These are phyloP conservation scores for Leptinotarsa peninsularis DNA, from an alignment of 2,888 invertebrate genomes.

Conservation along the genomic window DNA sequence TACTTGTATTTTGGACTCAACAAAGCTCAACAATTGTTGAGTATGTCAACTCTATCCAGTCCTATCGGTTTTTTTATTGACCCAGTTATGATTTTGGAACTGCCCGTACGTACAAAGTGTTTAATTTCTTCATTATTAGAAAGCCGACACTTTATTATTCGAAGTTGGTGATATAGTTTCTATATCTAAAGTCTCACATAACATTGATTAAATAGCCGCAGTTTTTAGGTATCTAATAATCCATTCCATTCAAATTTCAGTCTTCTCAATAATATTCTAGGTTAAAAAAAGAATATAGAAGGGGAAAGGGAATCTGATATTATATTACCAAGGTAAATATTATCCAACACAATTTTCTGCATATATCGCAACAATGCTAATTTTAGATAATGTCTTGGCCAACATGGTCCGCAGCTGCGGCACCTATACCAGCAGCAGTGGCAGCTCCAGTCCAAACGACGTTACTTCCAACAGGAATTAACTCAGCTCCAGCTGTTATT, in stretches of 20 bases:
- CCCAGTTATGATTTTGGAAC: too few relatives aligned
- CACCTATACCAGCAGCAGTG: constrained; percentile 48
- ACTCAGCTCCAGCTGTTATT: constrained; percentile 47
- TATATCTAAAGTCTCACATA: too few relatives aligned
- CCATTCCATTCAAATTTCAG: constrained; percentile 35
- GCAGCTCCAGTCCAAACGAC: constrained; percentile 47
- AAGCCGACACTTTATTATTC: neutral
- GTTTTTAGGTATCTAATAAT: constrained; percentile 6
- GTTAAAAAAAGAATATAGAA: constrained; percentile 28
- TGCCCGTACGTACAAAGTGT: neutral
- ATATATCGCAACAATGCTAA: neutral
- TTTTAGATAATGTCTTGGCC: constrained; percentile 62
- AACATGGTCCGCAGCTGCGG: constrained; percentile 57
- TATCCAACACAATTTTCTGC: neutral
- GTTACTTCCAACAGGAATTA: constrained; percentile 45
- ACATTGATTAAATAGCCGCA: too few relatives aligned
- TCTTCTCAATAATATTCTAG: constrained; percentile 32
- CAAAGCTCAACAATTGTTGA: too few relatives aligned
- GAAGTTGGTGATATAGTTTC: too few relatives aligned
- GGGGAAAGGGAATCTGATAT: neutral
- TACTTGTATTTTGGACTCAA: too few relatives aligned
- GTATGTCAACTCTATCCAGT: too few relatives aligned
- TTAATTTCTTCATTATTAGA: neutral
- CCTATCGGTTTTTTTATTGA: too few relatives aligned
- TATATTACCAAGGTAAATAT: constrained; percentile 33